phyloP scores from a whole-genome alignment of 2,113 vertebrate genomes.

The Sminthopsis crassicaudata region DNA sequence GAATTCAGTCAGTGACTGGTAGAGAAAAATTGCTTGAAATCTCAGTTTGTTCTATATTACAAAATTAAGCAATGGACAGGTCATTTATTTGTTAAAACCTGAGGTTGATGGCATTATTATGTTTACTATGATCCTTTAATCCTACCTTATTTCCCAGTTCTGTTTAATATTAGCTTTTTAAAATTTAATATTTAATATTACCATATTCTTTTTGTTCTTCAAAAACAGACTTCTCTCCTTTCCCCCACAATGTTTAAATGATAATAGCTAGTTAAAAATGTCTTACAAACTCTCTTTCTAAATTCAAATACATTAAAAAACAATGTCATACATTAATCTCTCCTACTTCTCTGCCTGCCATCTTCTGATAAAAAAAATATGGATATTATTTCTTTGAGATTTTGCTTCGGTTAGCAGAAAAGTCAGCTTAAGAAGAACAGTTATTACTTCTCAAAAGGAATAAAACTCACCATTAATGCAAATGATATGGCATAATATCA shows the following conservation, averaged over 20 bases:
- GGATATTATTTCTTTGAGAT: not conserved
- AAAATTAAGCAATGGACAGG: not conserved
- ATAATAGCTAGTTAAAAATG: not conserved
- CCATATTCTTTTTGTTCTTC: not conserved
- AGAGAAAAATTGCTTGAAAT: not conserved
- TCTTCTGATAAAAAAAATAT: not conserved
- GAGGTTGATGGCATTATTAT: not conserved
- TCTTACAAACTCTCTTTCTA: not conserved
- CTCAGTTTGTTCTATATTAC: not conserved
- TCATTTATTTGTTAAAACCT: not conserved
- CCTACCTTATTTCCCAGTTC: not conserved
- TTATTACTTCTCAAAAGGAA: not conserved
- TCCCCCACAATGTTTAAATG: not conserved
- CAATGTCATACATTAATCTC: not conserved
- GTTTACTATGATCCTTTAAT: not conserved
- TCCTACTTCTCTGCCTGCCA: not conserved
- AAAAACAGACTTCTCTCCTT: not conserved
- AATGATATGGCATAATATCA: not conserved
- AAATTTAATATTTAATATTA: too few species aligned
- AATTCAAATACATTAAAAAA: not conserved
- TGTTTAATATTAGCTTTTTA: not conserved
- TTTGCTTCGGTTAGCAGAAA: not conserved
- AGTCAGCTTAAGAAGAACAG: not conserved
- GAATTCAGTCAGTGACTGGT: not conserved
- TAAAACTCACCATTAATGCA: not conserved